Evolutionary conservation across 2,888 invertebrate species (phyloP), one percentile per base, ranked within the genome.

Genomic region (Drosophila leonis): DNA sequence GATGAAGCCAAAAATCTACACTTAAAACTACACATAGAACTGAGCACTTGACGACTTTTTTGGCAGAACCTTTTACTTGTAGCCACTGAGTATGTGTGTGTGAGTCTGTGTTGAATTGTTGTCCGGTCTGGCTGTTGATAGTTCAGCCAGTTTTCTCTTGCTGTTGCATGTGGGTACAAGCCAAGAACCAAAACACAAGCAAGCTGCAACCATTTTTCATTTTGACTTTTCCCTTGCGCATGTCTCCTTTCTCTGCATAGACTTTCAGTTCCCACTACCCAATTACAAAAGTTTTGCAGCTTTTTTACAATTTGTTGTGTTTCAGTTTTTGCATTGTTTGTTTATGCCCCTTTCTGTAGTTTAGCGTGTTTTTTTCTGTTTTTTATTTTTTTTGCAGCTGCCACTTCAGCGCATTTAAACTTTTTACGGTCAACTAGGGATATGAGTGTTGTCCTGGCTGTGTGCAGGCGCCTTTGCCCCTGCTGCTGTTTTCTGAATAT

Each of bases 391-490:
- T 57, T 48, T 65, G 29, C 55, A 35, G 35, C 48, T 69, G 68
- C 68, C 62, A 67, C 62, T 72, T 70, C 66, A 72, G 66, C 62
- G 48, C 63, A 70, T 70, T 72, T 79, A 54, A 80, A 80, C 72
- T 79, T 79, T 80, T 66, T 80, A 72, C 72, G 72, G 77, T 72
- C 78, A 70, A 76, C 80, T 76, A 49, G 75, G 70, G 65, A 64
- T 79, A 63, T 75, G 57, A 66, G 60, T 49, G 65, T 37, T 61
- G 56, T 54, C 41, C 49, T n/a, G n/a, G n/a, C n/a, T n/a, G n/a
- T n/a, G n/a, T n/a, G n/a, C n/a, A n/a, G 39, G 20, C 24, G 42
- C 15, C 27, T 39, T 4, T 18, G 29, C 13, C 18, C 29, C 37
- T 24, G 29, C 4, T 52, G 6, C 29, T 33, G 9, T 24, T 39